phyloP scores from a whole-genome alignment of 2,888 invertebrate species.

The Timandra comae region DNA sequence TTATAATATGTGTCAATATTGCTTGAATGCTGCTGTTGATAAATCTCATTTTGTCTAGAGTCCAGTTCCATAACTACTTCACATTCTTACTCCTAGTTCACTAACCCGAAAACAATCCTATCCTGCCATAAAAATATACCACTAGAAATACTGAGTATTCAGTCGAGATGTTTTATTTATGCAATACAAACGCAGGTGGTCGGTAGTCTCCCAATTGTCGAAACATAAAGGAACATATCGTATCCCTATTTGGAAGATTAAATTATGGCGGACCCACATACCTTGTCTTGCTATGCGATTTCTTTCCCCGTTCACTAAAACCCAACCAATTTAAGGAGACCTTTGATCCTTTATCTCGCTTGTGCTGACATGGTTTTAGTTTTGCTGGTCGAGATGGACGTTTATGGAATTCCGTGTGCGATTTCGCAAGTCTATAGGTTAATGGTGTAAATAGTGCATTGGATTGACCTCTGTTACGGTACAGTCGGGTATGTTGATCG shows the following conservation, averaged over 20 bases:
- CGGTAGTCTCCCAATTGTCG: constrained; percentile 9
- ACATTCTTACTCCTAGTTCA: too few species aligned
- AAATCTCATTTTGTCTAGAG: too few species aligned
- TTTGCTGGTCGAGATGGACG: constrained; percentile 30
- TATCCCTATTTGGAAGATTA: constrained; percentile 17
- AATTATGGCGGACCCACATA: constrained; percentile 14
- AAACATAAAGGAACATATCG: neutral
- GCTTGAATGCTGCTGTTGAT: too few species aligned
- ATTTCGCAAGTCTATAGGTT: constrained; percentile 46
- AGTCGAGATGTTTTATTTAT: too few species aligned
- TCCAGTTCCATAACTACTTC: too few species aligned
- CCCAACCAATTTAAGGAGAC: constrained; percentile 19
- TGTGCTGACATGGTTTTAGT: constrained; percentile 15
- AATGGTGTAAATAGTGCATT: constrained; percentile 38
- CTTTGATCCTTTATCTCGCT: constrained; percentile 10
- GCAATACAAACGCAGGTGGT: constrained; percentile 8
- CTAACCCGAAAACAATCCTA: too few species aligned
- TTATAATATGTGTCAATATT: too few species aligned
- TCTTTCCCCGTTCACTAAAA: constrained; percentile 7
- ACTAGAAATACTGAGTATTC: too few species aligned
- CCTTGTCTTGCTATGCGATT: constrained; percentile 10
- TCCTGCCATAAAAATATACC: too few species aligned
- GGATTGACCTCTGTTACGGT: constrained; percentile 29
- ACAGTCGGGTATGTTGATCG: neutral
- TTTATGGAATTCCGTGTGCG: constrained; percentile 45